These are phyloP conservation scores for Resseliella maxima DNA, from an alignment of 2,888 invertebrate genomes.

Conservation along the genomic window DNA sequence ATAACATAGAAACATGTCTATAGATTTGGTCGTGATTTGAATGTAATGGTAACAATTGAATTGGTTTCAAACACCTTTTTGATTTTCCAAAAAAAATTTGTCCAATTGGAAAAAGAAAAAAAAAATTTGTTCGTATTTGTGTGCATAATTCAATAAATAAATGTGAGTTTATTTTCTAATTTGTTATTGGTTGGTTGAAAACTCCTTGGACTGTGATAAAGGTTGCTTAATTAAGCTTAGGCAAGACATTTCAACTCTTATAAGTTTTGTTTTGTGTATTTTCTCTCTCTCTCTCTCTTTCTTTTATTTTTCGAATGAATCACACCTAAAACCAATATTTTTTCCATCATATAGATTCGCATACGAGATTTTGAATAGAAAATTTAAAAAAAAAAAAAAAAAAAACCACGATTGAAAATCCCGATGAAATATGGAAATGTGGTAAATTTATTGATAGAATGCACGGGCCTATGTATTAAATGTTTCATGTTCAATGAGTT, in stretches of 20 bases:
- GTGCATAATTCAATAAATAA: conserved; percentile 43
- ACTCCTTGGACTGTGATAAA: conserved; percentile 28
- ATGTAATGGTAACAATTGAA: background rate
- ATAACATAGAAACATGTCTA: background rate
- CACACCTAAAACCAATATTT: too few species aligned
- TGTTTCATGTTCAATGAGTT: background rate
- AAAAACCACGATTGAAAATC: background rate
- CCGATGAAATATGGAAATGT: background rate
- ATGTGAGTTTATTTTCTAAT: background rate
- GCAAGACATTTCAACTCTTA: background rate
- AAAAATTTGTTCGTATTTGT: background rate
- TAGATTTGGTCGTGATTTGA: background rate
- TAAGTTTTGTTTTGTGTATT: background rate
- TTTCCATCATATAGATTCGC: too few species aligned
- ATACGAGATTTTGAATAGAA: too few species aligned
- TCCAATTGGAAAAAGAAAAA: too few species aligned
- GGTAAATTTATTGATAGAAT: background rate
- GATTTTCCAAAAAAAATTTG: background rate
- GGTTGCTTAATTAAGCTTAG: background rate
- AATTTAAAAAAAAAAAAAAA: too few species aligned
- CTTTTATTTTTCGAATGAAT: background rate
- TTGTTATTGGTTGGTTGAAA: background rate
- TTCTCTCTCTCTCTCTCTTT: background rate
- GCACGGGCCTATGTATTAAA: background rate
- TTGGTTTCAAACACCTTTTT: background rate